These are phyloP conservation scores for Diceros bicornis DNA, from an alignment of 2,797 vertebrate species.

Conservation along the genomic window DNA sequence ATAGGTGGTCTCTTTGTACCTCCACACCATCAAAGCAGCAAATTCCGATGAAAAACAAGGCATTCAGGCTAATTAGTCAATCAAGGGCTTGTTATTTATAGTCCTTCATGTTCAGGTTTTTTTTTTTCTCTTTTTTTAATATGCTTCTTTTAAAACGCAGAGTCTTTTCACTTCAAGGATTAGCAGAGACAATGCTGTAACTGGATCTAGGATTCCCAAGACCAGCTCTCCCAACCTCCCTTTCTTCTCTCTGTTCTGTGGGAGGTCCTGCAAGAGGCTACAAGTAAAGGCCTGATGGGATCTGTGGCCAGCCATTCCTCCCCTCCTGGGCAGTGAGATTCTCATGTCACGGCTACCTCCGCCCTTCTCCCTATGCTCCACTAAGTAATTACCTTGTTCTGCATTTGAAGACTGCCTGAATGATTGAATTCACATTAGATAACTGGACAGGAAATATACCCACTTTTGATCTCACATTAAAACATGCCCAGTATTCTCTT, in stretches of 20 bases:
- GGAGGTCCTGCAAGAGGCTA: constrained; percentile 29
- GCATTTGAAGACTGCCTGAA: background rate
- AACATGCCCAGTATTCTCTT: background rate
- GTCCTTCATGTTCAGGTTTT: background rate
- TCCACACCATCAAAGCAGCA: constrained; percentile 8
- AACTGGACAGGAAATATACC: background rate
- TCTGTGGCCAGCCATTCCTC: background rate
- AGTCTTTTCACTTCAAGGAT: constrained; percentile 61
- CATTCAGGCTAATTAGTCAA: constrained; percentile 54
- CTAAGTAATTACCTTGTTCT: background rate
- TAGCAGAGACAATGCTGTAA: constrained; percentile 71
- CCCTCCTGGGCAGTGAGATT: background rate
- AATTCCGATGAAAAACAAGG: constrained; percentile 13
- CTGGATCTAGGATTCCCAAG: constrained; percentile 41
- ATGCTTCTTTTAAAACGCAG: constrained; percentile 48
- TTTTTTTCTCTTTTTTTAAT: constrained; percentile 9
- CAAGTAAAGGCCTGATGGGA: constrained; percentile 11
- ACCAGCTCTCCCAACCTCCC: background rate
- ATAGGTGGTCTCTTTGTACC: background rate
- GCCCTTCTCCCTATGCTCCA: background rate
- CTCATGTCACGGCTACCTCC: background rate
- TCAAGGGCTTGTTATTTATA: background rate
- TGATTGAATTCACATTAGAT: background rate
- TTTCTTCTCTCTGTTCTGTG: background rate
- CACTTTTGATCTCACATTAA: background rate